A percentile compares a stretch with the other conserved stretches of the same genome.
Conservation (phyloP, 2,888 invertebrate genomes). For the Hydrotaea diabolus region DNA sequence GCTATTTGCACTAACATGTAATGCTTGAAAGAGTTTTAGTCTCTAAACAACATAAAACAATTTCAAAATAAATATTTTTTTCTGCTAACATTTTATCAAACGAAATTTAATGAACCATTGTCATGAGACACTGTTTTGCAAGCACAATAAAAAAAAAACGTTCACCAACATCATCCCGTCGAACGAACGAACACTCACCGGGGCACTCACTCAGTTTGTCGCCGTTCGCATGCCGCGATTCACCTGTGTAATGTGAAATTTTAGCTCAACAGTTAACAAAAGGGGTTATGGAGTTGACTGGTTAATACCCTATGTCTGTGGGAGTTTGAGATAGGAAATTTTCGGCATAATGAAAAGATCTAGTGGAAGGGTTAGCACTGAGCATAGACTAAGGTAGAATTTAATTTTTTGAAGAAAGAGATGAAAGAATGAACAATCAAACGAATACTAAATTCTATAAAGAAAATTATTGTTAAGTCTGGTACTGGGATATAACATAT, state of each 20-base stretch:
- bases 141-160: conserved; percentile 7
- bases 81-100: conserved; percentile 42
- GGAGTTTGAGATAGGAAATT: too few relatives aligned
- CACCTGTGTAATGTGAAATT: conserved; percentile 28
- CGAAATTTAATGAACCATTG: conserved; percentile 67
- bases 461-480: too few relatives aligned
- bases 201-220: background rate
- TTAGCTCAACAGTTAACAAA: background rate
- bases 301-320: too few relatives aligned
- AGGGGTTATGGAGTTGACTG: too few relatives aligned
- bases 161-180: conserved; percentile 7
- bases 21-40: conserved; percentile 47
- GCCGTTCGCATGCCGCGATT: background rate
- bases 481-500: too few relatives aligned
- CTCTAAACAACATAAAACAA: background rate
- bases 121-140: conserved; percentile 51
- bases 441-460: too few relatives aligned
- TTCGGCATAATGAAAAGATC: too few relatives aligned
- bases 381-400: too few relatives aligned
- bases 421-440: too few relatives aligned
- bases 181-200: background rate
- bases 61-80: conserved; percentile 1
- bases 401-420: too few relatives aligned
- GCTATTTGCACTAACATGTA: conserved; percentile 25
- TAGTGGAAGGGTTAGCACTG: too few relatives aligned